These are phyloP conservation scores for Tragelaphus imberbis DNA, from an alignment of 2,113 vertebrate species.

Conservation along the genomic window DNA sequence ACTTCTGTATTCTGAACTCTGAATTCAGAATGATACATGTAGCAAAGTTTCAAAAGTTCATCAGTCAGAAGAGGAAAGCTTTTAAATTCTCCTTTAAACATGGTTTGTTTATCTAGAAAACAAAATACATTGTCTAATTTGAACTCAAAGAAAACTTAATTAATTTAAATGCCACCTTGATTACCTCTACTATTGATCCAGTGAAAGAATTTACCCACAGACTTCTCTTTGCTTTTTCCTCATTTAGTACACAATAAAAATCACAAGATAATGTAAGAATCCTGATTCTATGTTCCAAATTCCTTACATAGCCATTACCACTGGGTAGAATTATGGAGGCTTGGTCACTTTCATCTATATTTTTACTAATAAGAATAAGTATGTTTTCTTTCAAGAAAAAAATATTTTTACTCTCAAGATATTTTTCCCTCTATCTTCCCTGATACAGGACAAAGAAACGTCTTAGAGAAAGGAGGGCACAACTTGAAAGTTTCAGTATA, in stretches of 20 bases:
- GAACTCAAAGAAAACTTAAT: conserved; percentile 62
- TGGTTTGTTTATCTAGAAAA: conserved; percentile 29
- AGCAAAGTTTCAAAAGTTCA: conserved; percentile 21
- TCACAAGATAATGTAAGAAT: background rate
- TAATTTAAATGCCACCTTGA: conserved; percentile 53
- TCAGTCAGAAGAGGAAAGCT: conserved; percentile 24
- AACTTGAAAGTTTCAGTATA: conserved; percentile 10
- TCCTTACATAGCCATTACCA: background rate
- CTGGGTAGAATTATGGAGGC: background rate
- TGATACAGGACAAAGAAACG: background rate
- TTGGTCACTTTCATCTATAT: background rate
- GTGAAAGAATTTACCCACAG: conserved; percentile 27
- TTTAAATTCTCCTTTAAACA: conserved; percentile 45
- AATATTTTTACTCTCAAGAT: conserved; percentile 20
- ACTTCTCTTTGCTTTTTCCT: conserved; percentile 7
- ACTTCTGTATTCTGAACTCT: conserved; percentile 15
- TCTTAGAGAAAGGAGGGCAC: background rate
- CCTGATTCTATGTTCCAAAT: background rate
- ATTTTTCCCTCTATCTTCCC: background rate
- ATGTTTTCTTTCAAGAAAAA: conserved; percentile 8
- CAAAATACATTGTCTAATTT: conserved; percentile 49
- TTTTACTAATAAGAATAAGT: conserved; percentile 11
- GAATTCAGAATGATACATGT: conserved; percentile 9
- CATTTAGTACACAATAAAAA: conserved; percentile 20
- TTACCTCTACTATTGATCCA: conserved; percentile 51